Evolutionary conservation across 2,888 invertebrate species (phyloP).

Genomic region (Neria commutata): DNA sequence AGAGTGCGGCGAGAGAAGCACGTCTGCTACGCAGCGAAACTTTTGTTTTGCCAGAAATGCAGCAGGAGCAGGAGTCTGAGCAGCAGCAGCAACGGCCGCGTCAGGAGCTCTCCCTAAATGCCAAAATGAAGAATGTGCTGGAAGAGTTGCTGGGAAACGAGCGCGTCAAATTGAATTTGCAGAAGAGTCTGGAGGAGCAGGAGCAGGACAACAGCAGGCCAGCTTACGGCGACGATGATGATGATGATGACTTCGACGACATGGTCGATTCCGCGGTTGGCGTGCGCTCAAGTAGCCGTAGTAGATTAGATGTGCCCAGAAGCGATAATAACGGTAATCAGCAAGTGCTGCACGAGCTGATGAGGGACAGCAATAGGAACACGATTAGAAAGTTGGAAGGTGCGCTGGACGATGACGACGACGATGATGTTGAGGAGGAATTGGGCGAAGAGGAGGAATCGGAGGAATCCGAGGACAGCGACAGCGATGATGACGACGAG

Average conservation of each 20-base stretch:
- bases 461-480: slow-evolving; percentile 34
- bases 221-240: slow-evolving; percentile 38
- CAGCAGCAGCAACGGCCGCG: slow-evolving; percentile 24
- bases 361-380: slow-evolving; percentile 53
- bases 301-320: slow-evolving; percentile 23
- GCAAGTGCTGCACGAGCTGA: slow-evolving; percentile 48
- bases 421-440: slow-evolving; percentile 47
- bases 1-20: slow-evolving; percentile 20
- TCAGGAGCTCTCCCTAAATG: slow-evolving; percentile 60
- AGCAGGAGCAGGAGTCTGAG: slow-evolving; percentile 1
- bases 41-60: slow-evolving; percentile 43
- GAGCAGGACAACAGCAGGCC: slow-evolving; percentile 30
- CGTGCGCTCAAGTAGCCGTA: slow-evolving; percentile 24
- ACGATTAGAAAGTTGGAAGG: slow-evolving; percentile 45
- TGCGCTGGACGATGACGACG: slow-evolving; percentile 35
- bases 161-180: slow-evolving; percentile 62
- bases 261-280: slow-evolving; percentile 43
- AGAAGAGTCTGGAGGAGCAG: slow-evolving; percentile 59
- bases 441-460: slow-evolving; percentile 42
- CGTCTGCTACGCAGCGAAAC: slow-evolving; percentile 51
- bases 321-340: slow-evolving; percentile 54
- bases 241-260: slow-evolving; percentile 41
- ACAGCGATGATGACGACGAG: slow-evolving; percentile 48
- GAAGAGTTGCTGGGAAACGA: slow-evolving; percentile 61
- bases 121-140: slow-evolving; percentile 63